Evolutionary conservation across 2,888 invertebrate species (phyloP), one percentile per base, ranked within the genome.

Genomic region (Agrilus cyanescens): DNA sequence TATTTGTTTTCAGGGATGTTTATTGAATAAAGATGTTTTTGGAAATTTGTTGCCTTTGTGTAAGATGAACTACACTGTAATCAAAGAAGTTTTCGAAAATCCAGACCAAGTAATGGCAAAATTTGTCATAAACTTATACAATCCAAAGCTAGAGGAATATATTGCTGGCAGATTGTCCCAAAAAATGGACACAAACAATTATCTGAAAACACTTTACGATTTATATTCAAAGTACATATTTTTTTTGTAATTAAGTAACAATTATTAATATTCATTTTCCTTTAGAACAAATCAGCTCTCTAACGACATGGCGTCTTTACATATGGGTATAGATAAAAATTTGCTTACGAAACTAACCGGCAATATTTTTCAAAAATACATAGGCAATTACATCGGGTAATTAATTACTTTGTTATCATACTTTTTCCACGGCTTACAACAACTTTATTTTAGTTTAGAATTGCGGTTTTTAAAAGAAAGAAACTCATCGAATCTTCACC

Each of bases 101-200:
- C 93, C 95, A 0, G 90, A 95, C 52, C 89, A 91, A 71, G 95
- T 98, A 7, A 94, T 97, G 90, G 87, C 90, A 45, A 97, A 97
- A 71, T 93, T 96, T 66, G 88, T 98, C 36, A 73, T 96, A 13
- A 95, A 95, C 63, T 86, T 98, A 47, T 98, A 93, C 66, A 89
- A 91, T 54, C 72, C 90, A 6, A 89, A 91, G 64, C 72, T 90
- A 33, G 82, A 86, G 70, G 88, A 88, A 60, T 85, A 87, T 59
- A 83, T 94, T 20, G 81, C 83, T 47, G 82, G 82, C 1, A 85
- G 82, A 58, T 69, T 97, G 39, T 76, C 81, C 2, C 85, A 87
- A 56, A 84, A 83, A 59, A 78, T 76, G 49, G 87, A 91, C 59
- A 76, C 85, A 13, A 91, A 94, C 54, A 83, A 82, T 55, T 96